These are phyloP conservation scores for Amphiprion percula DNA, from an alignment of 2,113 vertebrate species.

Conservation along the genomic window DNA sequence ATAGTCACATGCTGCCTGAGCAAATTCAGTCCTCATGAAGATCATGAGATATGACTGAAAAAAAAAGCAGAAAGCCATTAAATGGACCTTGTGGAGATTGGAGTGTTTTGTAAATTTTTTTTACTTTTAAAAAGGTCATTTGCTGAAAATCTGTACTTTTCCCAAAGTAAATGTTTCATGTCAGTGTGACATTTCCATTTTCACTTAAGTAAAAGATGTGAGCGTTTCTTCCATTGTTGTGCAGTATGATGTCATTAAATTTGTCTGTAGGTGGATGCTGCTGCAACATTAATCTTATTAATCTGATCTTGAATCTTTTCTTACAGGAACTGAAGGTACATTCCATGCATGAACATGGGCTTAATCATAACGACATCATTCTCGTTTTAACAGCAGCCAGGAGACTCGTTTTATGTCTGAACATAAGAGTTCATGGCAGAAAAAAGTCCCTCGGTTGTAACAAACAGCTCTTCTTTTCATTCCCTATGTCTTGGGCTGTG, in stretches of 20 bases:
- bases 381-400: conserved; percentile 30
- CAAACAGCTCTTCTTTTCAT: conserved; percentile 19
- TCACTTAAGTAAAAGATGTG: not conserved
- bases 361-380: conserved; percentile 40
- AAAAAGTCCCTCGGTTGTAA: conserved; percentile 6
- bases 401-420: conserved; percentile 21
- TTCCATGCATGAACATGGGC: conserved; percentile 13
- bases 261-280: conserved; percentile 7
- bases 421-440: conserved; percentile 25
- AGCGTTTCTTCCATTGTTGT: not conserved
- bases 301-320: conserved; percentile 32
- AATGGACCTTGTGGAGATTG: too few species aligned
- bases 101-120: not conserved
- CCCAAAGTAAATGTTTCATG: not conserved
- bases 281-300: conserved; percentile 42
- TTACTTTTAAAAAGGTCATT: not conserved
- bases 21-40: too few species aligned
- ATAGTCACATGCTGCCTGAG: too few species aligned
- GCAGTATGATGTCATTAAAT: conserved; percentile 3
- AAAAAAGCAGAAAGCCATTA: too few species aligned
- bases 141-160: not conserved
- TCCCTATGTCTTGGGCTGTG: not conserved
- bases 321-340: conserved; percentile 22
- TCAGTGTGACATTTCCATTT: not conserved
- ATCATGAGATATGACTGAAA: too few species aligned